These are phyloP conservation scores for Eremobia ochroleuca DNA, from an alignment of 2,888 invertebrate genomes.

Conservation along the genomic window DNA sequence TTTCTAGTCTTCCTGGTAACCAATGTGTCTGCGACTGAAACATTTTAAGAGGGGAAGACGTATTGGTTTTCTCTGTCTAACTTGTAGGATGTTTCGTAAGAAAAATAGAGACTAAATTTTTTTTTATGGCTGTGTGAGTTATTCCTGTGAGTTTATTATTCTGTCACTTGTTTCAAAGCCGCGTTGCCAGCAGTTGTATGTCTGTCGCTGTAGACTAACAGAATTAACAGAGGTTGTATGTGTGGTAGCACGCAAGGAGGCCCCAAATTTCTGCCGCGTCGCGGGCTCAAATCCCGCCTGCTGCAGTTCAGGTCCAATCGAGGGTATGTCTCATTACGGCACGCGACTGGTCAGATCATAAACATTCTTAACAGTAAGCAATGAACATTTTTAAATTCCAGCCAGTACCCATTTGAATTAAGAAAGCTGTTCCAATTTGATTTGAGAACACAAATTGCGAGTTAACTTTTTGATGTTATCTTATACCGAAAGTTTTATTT, in stretches of 20 bases:
- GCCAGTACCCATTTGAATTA: conserved; percentile 1
- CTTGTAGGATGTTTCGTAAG: not conserved
- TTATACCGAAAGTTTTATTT: not conserved
- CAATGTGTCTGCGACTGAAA: not conserved
- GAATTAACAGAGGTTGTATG: conserved; percentile 79
- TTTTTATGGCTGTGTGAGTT: not conserved
- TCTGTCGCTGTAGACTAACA: conserved; percentile 56
- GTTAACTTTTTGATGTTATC: conserved; percentile 10
- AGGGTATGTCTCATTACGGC: conserved; percentile 93
- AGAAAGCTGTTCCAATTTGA: conserved; percentile 7
- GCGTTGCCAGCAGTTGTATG: conserved; percentile 23
- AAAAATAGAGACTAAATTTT: not conserved
- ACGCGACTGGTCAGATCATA: conserved; percentile 85
- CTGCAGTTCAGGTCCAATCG: conserved; percentile 97
- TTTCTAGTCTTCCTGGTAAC: not conserved
- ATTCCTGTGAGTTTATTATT: not conserved
- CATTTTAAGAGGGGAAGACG: too few species aligned
- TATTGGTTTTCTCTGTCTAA: not conserved
- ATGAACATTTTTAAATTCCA: not conserved
- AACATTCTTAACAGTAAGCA: too few species aligned
- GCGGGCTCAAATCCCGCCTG: conserved; percentile 97
- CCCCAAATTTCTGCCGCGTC: conserved; percentile 96
- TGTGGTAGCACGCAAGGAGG: conserved; percentile 92
- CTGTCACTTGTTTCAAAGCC: conserved; percentile 42
- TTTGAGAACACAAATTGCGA: conserved; percentile 8